phyloP scores from a whole-genome alignment of 1,140 invertebrate species.

The Hylaeus volcanicus region DNA sequence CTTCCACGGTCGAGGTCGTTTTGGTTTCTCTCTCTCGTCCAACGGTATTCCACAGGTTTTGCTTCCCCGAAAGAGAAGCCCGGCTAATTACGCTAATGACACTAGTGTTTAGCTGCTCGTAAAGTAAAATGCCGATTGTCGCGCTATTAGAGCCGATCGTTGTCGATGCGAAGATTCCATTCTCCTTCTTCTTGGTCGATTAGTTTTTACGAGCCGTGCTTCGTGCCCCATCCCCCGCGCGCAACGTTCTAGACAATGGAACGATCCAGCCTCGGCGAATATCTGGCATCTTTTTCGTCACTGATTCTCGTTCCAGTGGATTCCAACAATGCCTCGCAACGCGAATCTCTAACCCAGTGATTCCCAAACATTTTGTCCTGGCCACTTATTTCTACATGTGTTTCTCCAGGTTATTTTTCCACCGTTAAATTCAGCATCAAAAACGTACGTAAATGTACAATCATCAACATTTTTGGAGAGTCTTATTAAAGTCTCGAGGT shows the following conservation, averaged over 20 bases:
- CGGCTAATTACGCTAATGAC: background rate
- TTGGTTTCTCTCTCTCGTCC: background rate
- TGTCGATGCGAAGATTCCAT: background rate
- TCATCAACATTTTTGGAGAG: no score
- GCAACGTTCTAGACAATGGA: background rate
- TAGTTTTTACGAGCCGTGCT: background rate
- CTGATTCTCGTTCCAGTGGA: background rate
- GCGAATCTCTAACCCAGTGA: no score
- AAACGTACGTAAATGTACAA: no score
- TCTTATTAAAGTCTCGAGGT: no score
- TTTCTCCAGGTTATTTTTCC: no score
- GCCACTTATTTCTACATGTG: no score
- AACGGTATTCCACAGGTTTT: background rate
- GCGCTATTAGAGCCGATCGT: background rate
- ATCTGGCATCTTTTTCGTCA: background rate
- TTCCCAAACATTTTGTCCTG: no score
- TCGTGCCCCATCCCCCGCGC: background rate
- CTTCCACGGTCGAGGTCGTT: conserved; percentile 11
- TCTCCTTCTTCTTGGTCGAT: background rate
- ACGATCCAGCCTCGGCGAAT: background rate
- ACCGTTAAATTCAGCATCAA: no score
- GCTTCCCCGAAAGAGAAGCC: background rate
- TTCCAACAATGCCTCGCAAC: no score
- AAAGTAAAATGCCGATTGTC: conserved; percentile 4
- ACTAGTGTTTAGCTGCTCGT: background rate